Base-by-base conservation (phyloP, 2,888 invertebrate species). In the Allolobophora icterica region DNA sequence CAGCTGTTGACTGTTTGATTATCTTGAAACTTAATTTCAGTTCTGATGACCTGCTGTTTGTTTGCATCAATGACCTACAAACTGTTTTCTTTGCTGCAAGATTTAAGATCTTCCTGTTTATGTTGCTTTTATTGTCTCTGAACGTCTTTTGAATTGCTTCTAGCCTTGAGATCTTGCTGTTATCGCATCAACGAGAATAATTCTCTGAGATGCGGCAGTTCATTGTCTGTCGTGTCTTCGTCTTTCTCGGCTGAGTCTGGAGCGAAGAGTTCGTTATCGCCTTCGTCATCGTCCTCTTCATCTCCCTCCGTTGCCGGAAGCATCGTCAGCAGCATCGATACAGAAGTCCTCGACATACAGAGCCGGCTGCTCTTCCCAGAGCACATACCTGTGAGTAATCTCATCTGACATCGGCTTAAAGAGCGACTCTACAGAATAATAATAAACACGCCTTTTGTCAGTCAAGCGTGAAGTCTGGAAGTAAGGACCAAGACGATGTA, bases 311-410 rank as follows among this genome's bases (percentile, higher is more conserved):
- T 89, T 5, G 89, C 91, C 30, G n/a, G 38, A 35, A 91, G 71
- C 38, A 90, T 91, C 87, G 90, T 92, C 33, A 90, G 92, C 91
- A 92, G 92, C 90, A 91, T 93, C 33, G 94, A 95, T 92, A 92
- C 93, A 0, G 94, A 95, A 91, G 94, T 95, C 33, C 92, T 94
- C 92, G 94, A 93, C 52, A 94, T 95, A 71, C 94, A 95, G 91
- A 93, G 94, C 71, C 92, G 94, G 89, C 94, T 95, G 2, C 93
- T 94, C 45, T 95, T 95, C 93, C 92, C 94, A 2, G 92, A 93
- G 24, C 92, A 94, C 91, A 93, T 94, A 15, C 93, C 93, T 15
- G 94, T 94, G 93, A 93, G 94, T 94, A 38, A 87, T 30, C 5
- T 71, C 8, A n/a, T 71, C 71, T 17, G 1, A n/a, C n/a, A 30